Evolutionary conservation across 2,888 invertebrate species (phyloP), one percentile per base, ranked within the genome.

Genomic region (Leptopterna dolabrata): DNA sequence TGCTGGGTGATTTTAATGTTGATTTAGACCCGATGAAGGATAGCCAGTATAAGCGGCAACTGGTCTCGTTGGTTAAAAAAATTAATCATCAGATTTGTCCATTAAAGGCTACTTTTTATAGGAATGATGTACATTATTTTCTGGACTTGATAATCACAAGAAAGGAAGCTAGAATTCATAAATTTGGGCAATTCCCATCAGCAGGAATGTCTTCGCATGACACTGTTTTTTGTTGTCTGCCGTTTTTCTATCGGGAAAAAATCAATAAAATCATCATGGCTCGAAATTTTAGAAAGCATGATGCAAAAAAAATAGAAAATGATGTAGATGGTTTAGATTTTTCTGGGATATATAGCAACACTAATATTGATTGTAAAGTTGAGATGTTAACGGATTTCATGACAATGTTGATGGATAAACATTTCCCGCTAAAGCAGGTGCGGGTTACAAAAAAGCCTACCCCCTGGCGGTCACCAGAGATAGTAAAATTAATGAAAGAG

Each of bases 171-270:
- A 84, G 4, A 4, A 14, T 84, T 19, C 36, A 84, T 0, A 71
- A 43, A 2, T 84, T 73, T 30, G 84, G 84, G 13, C 71, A 84
- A 29, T 71, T 84, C 70, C 84, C 73, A 14, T 84, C 84, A 43
- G 1, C 43, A 1, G 84, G 73, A 14, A 84, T 45, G n/a, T 82
- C 82, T 29, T 6, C 63, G 1, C 36, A 36, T 36, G 36, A 36
- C 7, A 36, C 73, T 19, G 27, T 73, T 14, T 73, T 24, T 27
- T 73, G 43, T 13, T 78, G 78, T 45, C 27, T 78, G 0, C 78
- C 78, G 14, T 27, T 78, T 0, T 27, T 24, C 6, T 24, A 14
- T 19, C 43, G 78, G 13, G 24, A 41, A 19, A 78, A 45, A 78
- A 78, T 78, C 1, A 14, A 78, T 27, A 78, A 78, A 78, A 19